Conservation (phyloP, 2,797 vertebrate genomes). For the Clamator glandarius region DNA sequence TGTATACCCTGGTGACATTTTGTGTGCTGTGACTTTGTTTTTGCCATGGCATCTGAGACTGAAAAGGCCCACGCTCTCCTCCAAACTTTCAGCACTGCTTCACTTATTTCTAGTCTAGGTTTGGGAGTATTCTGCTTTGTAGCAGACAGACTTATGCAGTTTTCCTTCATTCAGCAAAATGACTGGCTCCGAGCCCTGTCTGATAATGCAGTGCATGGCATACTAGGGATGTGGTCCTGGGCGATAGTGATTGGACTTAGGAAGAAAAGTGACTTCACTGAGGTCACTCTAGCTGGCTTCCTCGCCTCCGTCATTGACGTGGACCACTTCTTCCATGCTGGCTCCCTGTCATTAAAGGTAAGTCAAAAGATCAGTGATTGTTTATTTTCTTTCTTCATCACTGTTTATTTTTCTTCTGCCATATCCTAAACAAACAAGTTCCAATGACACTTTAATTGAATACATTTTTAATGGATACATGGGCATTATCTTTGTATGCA, state of each 20-base stretch:
- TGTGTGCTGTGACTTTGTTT: not conserved
- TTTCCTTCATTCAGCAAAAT: constrained; percentile 86
- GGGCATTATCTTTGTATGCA: not conserved
- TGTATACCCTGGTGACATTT: constrained; percentile 23
- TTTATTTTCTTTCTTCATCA: not conserved
- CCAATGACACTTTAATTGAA: not conserved
- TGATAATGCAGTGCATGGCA: constrained; percentile 89
- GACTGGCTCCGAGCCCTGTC: constrained; percentile 88
- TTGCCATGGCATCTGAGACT: constrained; percentile 87
- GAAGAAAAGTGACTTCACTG: constrained; percentile 91
- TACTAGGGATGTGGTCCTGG: constrained; percentile 96
- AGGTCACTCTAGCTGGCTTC: constrained; percentile 90
- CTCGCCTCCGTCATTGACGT: constrained; percentile 92
- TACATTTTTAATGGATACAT: not conserved
- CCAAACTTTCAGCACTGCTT: constrained; percentile 90
- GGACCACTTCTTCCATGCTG: constrained; percentile 93
- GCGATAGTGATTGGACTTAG: constrained; percentile 90
- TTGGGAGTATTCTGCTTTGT: constrained; percentile 90
- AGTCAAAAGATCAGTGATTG: not conserved
- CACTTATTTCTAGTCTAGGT: constrained; percentile 87
- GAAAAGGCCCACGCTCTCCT: constrained; percentile 91
- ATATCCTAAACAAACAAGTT: not conserved
- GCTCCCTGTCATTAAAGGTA: constrained; percentile 93
- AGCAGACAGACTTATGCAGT: constrained; percentile 85
- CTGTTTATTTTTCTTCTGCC: not conserved